Evolutionary conservation across 2,797 vertebrate genomes (phyloP).

Genomic region (Malurus splendens): DNA sequence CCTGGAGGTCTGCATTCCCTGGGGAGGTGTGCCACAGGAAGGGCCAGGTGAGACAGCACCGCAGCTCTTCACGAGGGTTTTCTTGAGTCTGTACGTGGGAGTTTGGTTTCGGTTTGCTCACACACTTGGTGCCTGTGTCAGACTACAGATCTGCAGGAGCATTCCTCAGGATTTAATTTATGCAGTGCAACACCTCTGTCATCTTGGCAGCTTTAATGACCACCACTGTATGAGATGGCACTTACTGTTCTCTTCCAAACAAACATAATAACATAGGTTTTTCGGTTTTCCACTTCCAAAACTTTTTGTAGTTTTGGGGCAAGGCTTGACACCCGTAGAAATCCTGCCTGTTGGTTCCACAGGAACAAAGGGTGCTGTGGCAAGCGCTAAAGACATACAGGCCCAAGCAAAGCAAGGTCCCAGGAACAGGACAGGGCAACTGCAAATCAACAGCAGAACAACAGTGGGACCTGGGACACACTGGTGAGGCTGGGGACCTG

Average conservation of each 20-base stretch:
- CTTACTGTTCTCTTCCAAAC: background rate
- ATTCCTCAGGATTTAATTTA: background rate
- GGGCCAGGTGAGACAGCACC: background rate
- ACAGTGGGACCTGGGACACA: background rate
- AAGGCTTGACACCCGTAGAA: background rate
- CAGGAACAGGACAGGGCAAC: background rate
- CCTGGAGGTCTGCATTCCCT: background rate
- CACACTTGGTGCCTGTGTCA: background rate
- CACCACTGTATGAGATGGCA: background rate
- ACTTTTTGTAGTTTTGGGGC: background rate
- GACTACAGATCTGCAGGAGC: background rate
- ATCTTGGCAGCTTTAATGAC: background rate
- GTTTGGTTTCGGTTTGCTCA: background rate
- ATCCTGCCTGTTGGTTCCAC: no score
- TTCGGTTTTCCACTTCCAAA: background rate
- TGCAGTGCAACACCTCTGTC: background rate
- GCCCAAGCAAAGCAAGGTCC: background rate
- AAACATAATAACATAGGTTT: background rate
- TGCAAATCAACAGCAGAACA: rapidly evolving
- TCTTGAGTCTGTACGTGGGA: rapidly evolving
- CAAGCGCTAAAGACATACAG: rapidly evolving
- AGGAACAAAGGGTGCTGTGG: background rate
- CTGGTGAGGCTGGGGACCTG: background rate
- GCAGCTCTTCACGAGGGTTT: background rate
- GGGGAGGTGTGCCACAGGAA: background rate